Evolutionary conservation across 2,113 vertebrate genomes (phyloP), one percentile per base, ranked within the genome.

Genomic region (Cygnus buccinator): DNA sequence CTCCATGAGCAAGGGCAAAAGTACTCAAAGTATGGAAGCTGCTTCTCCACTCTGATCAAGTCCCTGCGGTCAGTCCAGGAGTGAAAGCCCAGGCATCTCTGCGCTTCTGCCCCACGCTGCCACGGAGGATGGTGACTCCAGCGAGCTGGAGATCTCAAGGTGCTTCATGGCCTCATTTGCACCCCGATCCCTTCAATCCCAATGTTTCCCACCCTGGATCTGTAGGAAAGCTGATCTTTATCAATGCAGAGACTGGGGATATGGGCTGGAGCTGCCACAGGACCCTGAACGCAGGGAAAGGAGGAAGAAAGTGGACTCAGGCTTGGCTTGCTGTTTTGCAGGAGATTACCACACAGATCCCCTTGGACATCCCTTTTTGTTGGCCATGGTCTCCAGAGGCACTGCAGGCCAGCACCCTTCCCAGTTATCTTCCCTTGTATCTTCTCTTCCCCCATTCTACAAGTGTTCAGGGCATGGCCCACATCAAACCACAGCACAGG

Each of bases 161-260:
- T 50, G 29, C 20, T 84, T 58, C 35, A 7, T 2, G 8, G 31
- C 3, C 26, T 6, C 0, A 0, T 26, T 72, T 37, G 21, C 14
- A 43, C 31, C 11, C 7, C 50, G 11, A 19, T 15, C 31, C 14
- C 17, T 84, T 66, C 81, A 44, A 37, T 2, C 8, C 2, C 9
- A 28, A 18, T 10, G 21, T 22, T 84, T 65, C 37, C 26, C 66
- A 50, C 7, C 17, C 43, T 33, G 18, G 35, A 50, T 58, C 48
- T 50, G 16, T 43, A 43, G 35, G 29, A 72, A 58, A 65, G 25
- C 9, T 35, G 35, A 37, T 37, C 35, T 43, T 26, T 43, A 10
- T 43, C 11, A 5, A 10, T 28, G 43, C 13, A 50, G 70, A 65
- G 4, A 7, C 41, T 62, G 29, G 15, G n/a, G 4, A n/a, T 29